Base-by-base conservation (phyloP, 2,888 invertebrate species). In the Drosophila vallismaia region DNA sequence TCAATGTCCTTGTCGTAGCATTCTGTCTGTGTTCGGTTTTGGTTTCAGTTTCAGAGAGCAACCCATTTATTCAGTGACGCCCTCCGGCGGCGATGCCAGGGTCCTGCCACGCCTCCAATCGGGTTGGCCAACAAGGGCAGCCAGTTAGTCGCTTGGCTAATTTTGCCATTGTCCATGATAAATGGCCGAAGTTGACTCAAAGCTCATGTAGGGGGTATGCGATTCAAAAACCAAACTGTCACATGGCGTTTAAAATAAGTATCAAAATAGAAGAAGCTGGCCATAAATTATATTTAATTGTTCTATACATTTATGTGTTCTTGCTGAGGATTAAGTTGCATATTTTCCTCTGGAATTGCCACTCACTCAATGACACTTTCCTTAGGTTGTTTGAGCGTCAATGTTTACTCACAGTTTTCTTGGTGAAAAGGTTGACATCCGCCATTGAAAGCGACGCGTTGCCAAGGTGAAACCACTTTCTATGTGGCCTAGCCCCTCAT, bases 141-240 rank as follows among this genome's bases (percentile, higher is more conserved):
- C 51, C 51, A 69, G 59, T 55, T 24, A 38, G 42, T 48, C 46
- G 38, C 55, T 67, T 59, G 50, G 67, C 71, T 79, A 83, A 74
- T 78, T 82, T 76, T 57, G 71, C 64, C 69, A 69, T 60, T 74
- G 66, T 42, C 54, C 73, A 76, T 75, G 88, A 85, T 83, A 78
- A 86, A 87, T 83, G 75, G 77, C 3, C 9, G 29, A 24, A 19
- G 19, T 19, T 19, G 19, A 12, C 36, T 62, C 26, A 19, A 29
- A 12, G 29, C 44, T 63, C 7, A 36, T 28, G 50, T 42, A 12
- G 19, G 28, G 33, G 2, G 10, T 28, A 28, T 29, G 29, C 8
- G 29, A 28, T 48, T 33, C 10, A 4, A 48, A 48, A 36, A 49
- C 9, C 33, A 33, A 10, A 33, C 4, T 12, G 36, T 36, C n/a